Conservation (phyloP, 2,888 invertebrate species). For the Alviniconcha strummeri region DNA sequence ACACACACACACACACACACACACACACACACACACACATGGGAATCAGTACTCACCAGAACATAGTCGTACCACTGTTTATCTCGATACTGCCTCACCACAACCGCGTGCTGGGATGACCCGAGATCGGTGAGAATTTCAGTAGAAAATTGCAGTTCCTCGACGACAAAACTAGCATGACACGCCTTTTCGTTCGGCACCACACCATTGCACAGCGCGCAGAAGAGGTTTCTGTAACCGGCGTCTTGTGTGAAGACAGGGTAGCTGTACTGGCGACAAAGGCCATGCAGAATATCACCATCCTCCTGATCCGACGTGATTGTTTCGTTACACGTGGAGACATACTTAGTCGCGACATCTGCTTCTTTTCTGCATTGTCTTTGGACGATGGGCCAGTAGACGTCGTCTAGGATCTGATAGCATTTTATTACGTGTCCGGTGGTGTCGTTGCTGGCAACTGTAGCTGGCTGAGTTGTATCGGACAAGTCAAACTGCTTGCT, state of each 20-base stretch:
- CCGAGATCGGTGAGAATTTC: background rate
- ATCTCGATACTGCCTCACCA: background rate
- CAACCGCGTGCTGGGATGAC: background rate
- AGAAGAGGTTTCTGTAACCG: constrained; percentile 24
- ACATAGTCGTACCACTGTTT: background rate
- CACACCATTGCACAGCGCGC: constrained; percentile 9
- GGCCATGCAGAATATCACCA: background rate
- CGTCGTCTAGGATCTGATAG: background rate
- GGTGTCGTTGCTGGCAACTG: background rate
- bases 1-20: background rate
- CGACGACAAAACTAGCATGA: background rate
- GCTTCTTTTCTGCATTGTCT: background rate
- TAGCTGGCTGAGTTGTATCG: background rate
- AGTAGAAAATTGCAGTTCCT: background rate
- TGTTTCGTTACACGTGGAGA: background rate
- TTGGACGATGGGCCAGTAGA: background rate
- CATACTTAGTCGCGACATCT: background rate
- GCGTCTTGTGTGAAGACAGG: background rate
- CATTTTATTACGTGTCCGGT: background rate
- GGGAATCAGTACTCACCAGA: background rate
- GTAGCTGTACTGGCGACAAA: constrained; percentile 9
- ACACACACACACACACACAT: background rate
- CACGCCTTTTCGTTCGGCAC: background rate
- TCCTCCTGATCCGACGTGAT: background rate
- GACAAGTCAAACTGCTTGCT: background rate